A percentile compares a stretch with the other conserved stretches of the same genome.
Conservation (phyloP, 2,888 invertebrate genomes). For the Eristalis tenax region DNA sequence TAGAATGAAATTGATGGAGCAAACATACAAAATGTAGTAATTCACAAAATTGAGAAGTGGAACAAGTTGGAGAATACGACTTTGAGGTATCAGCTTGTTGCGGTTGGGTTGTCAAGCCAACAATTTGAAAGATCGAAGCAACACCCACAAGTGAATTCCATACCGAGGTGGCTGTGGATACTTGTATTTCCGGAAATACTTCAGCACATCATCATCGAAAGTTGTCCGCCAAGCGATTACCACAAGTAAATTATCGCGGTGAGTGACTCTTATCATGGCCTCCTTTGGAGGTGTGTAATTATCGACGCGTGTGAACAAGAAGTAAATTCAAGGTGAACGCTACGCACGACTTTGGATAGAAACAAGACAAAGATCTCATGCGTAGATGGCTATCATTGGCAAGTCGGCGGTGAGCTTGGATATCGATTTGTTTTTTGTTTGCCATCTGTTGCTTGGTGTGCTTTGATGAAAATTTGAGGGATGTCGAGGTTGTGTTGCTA, state of each 20-base stretch:
- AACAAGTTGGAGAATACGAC: slow-evolving; percentile 39
- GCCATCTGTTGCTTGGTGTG: neutral
- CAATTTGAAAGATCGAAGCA: neutral
- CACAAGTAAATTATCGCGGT: neutral
- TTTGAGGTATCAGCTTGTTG: slow-evolving; percentile 37
- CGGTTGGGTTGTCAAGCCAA: too few species aligned
- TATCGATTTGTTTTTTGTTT: neutral
- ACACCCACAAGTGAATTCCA: neutral
- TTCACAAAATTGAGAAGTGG: neutral
- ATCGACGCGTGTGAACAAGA: neutral
- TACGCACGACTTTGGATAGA: neutral
- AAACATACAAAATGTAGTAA: neutral
- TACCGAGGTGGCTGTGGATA: slow-evolving; percentile 1
- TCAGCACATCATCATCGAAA: neutral
- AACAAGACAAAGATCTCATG: neutral
- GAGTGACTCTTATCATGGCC: neutral
- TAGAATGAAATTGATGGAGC: slow-evolving; percentile 32
- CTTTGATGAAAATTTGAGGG: neutral
- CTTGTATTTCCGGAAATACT: slow-evolving; percentile 23
- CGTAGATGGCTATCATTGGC: neutral
- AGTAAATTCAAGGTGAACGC: neutral
- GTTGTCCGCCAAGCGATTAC: neutral
- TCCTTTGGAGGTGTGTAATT: neutral
- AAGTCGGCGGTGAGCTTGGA: neutral
- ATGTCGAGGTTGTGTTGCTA: neutral